A percentile compares a stretch with the other conserved stretches of the same genome.
phyloP scores from a whole-genome alignment of 2,888 invertebrate genomes.

The Erebia palarica region DNA sequence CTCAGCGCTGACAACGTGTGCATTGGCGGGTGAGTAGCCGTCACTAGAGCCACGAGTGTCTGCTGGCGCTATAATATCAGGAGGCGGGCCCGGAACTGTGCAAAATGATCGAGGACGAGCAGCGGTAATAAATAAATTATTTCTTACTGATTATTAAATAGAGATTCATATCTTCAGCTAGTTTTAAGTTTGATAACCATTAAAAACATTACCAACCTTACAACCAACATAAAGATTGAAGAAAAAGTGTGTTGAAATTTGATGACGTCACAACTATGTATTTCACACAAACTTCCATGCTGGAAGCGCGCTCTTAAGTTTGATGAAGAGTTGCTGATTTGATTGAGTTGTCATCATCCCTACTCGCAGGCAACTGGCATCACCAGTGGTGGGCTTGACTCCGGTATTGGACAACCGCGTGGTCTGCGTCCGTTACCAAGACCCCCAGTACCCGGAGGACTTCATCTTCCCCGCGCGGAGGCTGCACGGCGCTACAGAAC shows the following conservation, averaged over 20 bases:
- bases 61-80: constrained; percentile 87
- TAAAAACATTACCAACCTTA: too few species aligned
- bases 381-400: constrained; percentile 87
- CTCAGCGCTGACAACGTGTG: constrained; percentile 87
- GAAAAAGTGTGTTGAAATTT: too few species aligned
- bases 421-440: constrained; percentile 87
- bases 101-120: constrained; percentile 77
- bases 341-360: too few species aligned
- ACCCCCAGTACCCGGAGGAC: constrained; percentile 89
- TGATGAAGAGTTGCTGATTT: too few species aligned
- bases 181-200: too few species aligned
- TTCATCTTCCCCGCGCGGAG: constrained; percentile 90
- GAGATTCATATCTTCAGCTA: too few species aligned
- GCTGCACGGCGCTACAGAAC: constrained; percentile 86
- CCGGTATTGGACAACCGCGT: constrained; percentile 83
- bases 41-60: constrained; percentile 85
- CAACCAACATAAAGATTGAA: too few species aligned
- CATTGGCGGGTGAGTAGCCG: constrained; percentile 84
- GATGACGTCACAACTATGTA: too few species aligned
- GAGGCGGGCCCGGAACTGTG: constrained; percentile 52
- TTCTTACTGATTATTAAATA: too few species aligned
- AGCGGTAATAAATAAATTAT: too few species aligned
- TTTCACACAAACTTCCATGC: too few species aligned
- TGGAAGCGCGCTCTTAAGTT: too few species aligned
- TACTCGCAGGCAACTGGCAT: constrained; percentile 82